Evolutionary conservation across 1,140 invertebrate species (phyloP), one percentile per base, ranked within the genome.

Genomic region (Anastatus disparis): DNA sequence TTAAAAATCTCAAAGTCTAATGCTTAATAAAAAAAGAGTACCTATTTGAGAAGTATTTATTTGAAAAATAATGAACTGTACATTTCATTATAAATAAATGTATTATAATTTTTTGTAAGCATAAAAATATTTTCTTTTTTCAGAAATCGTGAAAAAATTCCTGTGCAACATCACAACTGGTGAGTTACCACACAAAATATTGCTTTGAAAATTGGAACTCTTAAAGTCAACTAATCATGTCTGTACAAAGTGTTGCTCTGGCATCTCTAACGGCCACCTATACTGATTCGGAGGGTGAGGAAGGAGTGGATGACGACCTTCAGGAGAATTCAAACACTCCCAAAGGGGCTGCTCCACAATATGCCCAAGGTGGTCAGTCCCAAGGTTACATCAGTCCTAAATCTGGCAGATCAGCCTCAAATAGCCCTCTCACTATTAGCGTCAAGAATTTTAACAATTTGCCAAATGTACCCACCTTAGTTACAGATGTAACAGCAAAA

Each of bases 231-330:
- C 75, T 84, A 86, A 84, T 80, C 70, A 86, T 86, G 85, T 85
- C 84, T 85, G 83, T 84, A 84, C 84, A 84, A 84, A 85, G 84
- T 81, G 77, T 85, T 82, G 92, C 92, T 71, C 85, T 93, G 82
- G 92, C 92, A 74, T 93, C 92, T 74, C 86, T 94, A 74, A 94
- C 92, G 53, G 93, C 92, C 24, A 93, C 92, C 48, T 94, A 94
- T 83, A 94, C 93, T 15, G 93, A 94, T 80, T 94, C 93, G 1
- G 93, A 94, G 84, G 92, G 92, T 48, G 93, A 93, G 85, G 91
- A 93, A 74, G 90, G 89, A 71, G 87, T 89, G 79, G 89, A 93
- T 75, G 89, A 90, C 70, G 88, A 90, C 48, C 84, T 84, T 58
- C 83, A 85, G 66, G 79, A 85, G 63, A 82, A 81, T 79, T 79